These are phyloP conservation scores for Amblyteles armatorius DNA, from an alignment of 2,888 invertebrate genomes.

Conservation along the genomic window DNA sequence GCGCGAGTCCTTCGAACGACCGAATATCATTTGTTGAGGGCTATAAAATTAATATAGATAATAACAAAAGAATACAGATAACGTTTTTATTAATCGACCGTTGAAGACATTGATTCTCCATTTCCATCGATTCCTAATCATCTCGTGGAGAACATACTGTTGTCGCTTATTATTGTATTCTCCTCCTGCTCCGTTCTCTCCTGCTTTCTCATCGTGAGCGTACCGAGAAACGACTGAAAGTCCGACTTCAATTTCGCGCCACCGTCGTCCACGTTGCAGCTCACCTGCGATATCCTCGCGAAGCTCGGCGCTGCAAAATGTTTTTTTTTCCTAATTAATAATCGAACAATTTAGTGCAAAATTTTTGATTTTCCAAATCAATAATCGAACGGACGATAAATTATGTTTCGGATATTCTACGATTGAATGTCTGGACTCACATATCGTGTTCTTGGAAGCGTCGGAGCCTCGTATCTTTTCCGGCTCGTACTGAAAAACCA, in stretches of 20 bases:
- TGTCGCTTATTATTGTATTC: constrained; percentile 72
- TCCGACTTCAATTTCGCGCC: constrained; percentile 87
- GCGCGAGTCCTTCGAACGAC: background rate
- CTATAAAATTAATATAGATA: background rate
- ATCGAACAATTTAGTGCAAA: too few relatives aligned
- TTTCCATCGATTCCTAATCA: constrained; percentile 39
- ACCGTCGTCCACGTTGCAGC: constrained; percentile 87
- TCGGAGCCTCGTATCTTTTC: constrained; percentile 85
- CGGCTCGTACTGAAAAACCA: constrained; percentile 87
- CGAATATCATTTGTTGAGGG: background rate
- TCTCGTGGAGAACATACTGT: constrained; percentile 62
- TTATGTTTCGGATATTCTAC: background rate
- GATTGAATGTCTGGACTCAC: constrained; percentile 82
- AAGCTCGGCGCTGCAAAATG: constrained; percentile 87
- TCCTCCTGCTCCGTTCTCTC: constrained; percentile 76
- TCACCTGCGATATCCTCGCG: constrained; percentile 87
- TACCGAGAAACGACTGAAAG: constrained; percentile 83
- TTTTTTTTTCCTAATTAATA: background rate
- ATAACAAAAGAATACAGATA: background rate
- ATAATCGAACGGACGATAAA: background rate
- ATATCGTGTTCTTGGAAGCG: constrained; percentile 83
- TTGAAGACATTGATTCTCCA: background rate
- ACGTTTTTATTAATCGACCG: constrained; percentile 8
- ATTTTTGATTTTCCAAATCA: too few relatives aligned
- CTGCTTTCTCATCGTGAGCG: constrained; percentile 76